A percentile compares a stretch with the other conserved stretches of the same genome.
phyloP scores from a whole-genome alignment of 2,797 vertebrate genomes.

The Mallotus villosus region DNA sequence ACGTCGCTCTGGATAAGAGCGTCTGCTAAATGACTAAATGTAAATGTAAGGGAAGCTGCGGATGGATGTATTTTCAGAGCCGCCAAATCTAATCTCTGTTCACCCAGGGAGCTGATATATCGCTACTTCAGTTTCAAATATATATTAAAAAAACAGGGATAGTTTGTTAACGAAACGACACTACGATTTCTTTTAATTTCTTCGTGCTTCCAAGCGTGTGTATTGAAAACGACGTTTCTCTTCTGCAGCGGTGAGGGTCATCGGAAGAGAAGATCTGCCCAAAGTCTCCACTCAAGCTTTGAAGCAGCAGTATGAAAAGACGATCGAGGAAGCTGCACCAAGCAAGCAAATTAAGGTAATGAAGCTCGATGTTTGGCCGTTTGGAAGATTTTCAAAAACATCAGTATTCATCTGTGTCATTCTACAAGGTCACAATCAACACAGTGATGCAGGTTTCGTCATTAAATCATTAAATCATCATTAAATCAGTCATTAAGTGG shows the following conservation, averaged over 20 bases:
- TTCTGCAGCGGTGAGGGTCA: slow-evolving; percentile 69
- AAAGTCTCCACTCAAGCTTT: slow-evolving; percentile 90
- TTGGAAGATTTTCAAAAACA: slow-evolving; percentile 32
- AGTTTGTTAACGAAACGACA: slow-evolving; percentile 39
- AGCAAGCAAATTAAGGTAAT: slow-evolving; percentile 92
- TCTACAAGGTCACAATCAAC: too few species aligned
- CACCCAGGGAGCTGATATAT: slow-evolving; percentile 19
- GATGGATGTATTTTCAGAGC: slow-evolving; percentile 58
- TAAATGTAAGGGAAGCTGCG: too few species aligned
- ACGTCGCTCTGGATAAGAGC: too few species aligned
- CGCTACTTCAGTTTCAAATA: too few species aligned
- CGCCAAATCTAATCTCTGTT: slow-evolving; percentile 68
- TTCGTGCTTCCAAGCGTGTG: slow-evolving; percentile 57
- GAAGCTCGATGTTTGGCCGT: slow-evolving; percentile 55
- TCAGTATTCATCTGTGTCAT: slow-evolving; percentile 21
- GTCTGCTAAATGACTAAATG: too few species aligned
- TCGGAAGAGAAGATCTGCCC: slow-evolving; percentile 83
- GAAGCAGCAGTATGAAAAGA: slow-evolving; percentile 94
- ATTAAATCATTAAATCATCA: too few species aligned
- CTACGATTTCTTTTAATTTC: slow-evolving; percentile 63
- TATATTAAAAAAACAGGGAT: too few species aligned
- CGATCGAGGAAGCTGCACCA: slow-evolving; percentile 75
- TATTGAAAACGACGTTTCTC: slow-evolving; percentile 67
- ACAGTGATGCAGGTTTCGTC: too few species aligned
- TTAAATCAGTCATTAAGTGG: slow-evolving; percentile 24